Evolutionary conservation across 2,888 invertebrate species (phyloP).

Genomic region (Oegoconia quadripuncta): DNA sequence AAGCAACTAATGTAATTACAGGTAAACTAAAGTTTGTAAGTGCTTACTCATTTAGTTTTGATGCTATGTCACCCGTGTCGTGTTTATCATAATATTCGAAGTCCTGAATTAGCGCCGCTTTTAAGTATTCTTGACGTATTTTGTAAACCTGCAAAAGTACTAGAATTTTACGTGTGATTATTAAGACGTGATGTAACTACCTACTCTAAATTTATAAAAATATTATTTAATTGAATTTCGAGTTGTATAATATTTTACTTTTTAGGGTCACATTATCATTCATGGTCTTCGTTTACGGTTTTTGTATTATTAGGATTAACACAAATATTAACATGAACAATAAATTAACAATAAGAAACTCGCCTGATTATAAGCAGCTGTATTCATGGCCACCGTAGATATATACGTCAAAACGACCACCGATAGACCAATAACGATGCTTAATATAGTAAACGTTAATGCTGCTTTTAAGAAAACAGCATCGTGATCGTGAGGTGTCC

Average conservation of each 20-base stretch:
- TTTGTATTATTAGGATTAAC: too few relatives aligned
- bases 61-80: constrained; percentile 85
- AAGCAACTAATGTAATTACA: constrained; percentile 1
- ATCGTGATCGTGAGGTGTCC: constrained; percentile 28
- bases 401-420: constrained; percentile 82
- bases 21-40: too few relatives aligned
- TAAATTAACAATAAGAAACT: too few relatives aligned
- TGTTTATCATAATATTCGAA: constrained; percentile 86
- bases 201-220: too few relatives aligned
- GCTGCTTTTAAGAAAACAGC: constrained; percentile 73
- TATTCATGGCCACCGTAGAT: constrained; percentile 84
- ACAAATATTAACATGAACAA: too few relatives aligned
- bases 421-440: constrained; percentile 78
- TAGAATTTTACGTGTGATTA: too few relatives aligned
- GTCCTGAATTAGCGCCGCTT: constrained; percentile 85
- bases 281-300: too few relatives aligned
- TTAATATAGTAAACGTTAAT: constrained; percentile 75
- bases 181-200: too few relatives aligned
- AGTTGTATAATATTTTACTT: too few relatives aligned
- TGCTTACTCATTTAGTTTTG: constrained; percentile 86
- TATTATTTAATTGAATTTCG: too few relatives aligned
- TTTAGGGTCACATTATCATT: too few relatives aligned
- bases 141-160: constrained; percentile 79
- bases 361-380: constrained; percentile 85
- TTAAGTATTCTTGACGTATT: constrained; percentile 82